Evolutionary conservation across 2,797 vertebrate genomes (phyloP), one percentile per base, ranked within the genome.

Genomic region (Miopithecus talapoin): DNA sequence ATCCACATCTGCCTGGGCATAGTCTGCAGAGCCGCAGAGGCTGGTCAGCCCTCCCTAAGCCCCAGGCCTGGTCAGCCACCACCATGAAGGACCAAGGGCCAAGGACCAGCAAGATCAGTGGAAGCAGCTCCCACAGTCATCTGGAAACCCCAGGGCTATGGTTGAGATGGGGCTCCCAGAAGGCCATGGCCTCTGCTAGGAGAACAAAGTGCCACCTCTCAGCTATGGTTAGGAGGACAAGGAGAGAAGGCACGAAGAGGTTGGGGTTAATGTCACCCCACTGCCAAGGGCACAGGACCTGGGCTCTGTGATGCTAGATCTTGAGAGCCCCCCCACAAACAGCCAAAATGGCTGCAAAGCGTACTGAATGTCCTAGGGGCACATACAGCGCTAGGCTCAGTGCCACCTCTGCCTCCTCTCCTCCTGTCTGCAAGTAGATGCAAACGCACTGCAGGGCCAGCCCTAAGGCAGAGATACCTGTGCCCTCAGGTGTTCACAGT

Each of bases 281-380:
- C 28, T 36, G 68, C 76, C 78, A 9, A 26, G 22, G 50, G 86
- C 26, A 1, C 14, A 36, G 19, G 72, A 61, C 8, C 43, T 57
- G 76, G 30, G 39, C 50, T 96, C 57, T 16, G 19, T 10, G 36
- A 79, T n/a, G 55, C 43, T 46, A 12, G 3, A 11, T 43, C 81
- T 46, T n/a, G 19, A 46, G 75, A 33, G 1, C 12, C 30, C 39
- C 1, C 1, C 12, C 61, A n/a, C 19, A 17, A 50, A 30, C 8
- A 17, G 74, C 33, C 16, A 22, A 68, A 19, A 22, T 1, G 55
- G 64, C 76, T n/a, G 28, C 39, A 43, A 70, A 14, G 41, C 0
- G 0, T 19, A 28, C n/a, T 28, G 28, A 33, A 28, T 0, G 0
- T 9, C 19, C 46, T 30, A 24, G 5, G 30, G 84, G 24, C 57